Conservation (phyloP, 2,113 vertebrate species). For the Antechinus flavipes region DNA sequence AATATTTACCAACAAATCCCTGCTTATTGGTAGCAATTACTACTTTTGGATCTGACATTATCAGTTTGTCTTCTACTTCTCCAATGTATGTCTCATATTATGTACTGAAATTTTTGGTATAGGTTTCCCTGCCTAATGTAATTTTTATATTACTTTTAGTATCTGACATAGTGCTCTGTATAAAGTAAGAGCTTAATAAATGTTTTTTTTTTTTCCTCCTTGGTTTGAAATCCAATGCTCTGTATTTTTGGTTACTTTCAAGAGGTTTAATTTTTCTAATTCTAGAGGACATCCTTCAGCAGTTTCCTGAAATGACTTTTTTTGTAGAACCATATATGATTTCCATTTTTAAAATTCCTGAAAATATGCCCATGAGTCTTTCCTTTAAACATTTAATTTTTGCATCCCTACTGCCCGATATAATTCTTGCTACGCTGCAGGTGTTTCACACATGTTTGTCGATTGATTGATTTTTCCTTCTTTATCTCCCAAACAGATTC, state of each 20-base stretch:
- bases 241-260: neutral
- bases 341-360: neutral
- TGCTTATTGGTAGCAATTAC: neutral
- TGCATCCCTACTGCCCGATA: neutral
- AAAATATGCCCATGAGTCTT: accelerated
- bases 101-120: neutral
- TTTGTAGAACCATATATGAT: neutral
- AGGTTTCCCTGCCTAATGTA: neutral
- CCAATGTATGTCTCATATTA: neutral
- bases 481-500: constrained; percentile 86
- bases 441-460: neutral
- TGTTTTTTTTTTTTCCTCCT: neutral
- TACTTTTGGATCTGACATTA: neutral
- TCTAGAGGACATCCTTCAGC: neutral
- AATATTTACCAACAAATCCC: neutral
- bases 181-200: accelerated
- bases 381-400: neutral
- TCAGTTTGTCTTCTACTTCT: neutral
- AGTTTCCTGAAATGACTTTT: neutral
- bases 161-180: accelerated
- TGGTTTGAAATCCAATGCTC: neutral
- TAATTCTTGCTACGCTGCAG: neutral
- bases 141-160: neutral
- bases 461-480: neutral
- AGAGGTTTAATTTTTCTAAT: neutral